A percentile compares a stretch with the other conserved stretches of the same genome.
Evolutionary conservation across 2,113 vertebrate genomes (phyloP).

Genomic region (Gobio gobio): DNA sequence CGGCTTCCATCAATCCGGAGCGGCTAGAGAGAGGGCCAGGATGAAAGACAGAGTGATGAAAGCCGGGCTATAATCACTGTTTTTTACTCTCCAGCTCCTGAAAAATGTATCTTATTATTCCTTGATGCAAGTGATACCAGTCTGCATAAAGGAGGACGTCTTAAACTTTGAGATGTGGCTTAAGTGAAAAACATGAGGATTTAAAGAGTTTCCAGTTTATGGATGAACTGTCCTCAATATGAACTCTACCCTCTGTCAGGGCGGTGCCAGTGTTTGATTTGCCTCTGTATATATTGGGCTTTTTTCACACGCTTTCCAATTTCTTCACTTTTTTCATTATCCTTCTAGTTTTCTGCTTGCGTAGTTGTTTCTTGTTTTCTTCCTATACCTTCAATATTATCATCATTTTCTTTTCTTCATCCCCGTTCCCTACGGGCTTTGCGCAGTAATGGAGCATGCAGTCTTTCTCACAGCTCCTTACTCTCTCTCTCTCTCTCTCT

Average conservation of each 20-base stretch:
- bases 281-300: conserved; percentile 51
- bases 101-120: conserved; percentile 74
- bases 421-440: conserved; percentile 12
- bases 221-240: conserved; percentile 17
- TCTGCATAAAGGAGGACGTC: background rate
- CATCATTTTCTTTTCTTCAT: conserved; percentile 34
- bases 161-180: conserved; percentile 23
- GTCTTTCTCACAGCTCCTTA: background rate
- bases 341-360: conserved; percentile 47
- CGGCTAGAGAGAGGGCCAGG: conserved; percentile 31
- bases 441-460: conserved; percentile 34
- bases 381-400: conserved; percentile 24
- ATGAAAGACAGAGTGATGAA: conserved; percentile 45
- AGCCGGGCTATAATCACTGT: conserved; percentile 75
- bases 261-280: background rate
- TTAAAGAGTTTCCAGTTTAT: conserved; percentile 20
- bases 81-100: conserved; percentile 71
- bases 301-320: conserved; percentile 61
- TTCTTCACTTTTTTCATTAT: conserved; percentile 65
- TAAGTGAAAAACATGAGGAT: conserved; percentile 23
- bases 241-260: background rate
- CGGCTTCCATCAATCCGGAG: conserved; percentile 70
- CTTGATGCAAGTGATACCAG: conserved; percentile 54
- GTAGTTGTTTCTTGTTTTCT: conserved; percentile 8
- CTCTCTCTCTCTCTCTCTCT: background rate